Percentiles rank a stretch among this genome's conserved stretches.
phyloP scores from a whole-genome alignment of 2,797 vertebrate genomes.

The Notamacropus eugenii region DNA sequence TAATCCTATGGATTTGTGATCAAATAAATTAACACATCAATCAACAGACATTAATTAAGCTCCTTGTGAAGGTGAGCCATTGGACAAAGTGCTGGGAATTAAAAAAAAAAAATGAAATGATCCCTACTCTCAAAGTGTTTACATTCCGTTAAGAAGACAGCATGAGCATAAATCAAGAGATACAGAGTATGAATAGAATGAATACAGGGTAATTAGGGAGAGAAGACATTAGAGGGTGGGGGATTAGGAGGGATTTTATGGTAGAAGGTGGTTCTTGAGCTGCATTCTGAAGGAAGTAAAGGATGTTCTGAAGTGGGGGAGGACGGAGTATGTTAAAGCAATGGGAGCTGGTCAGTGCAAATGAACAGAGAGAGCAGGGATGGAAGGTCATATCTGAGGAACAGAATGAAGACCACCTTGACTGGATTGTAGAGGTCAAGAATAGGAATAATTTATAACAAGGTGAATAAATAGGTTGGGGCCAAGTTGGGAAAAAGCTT shows the following conservation, averaged over 20 bases:
- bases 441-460: neutral
- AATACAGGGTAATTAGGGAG: neutral
- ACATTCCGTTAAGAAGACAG: neutral
- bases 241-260: neutral
- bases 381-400: neutral
- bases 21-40: neutral
- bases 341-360: neutral
- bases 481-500: neutral
- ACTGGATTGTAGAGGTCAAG: neutral
- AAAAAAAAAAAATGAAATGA: neutral
- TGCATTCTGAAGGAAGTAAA: neutral
- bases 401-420: neutral
- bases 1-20: neutral
- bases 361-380: neutral
- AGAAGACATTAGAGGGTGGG: neutral
- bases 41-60: neutral
- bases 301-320: neutral
- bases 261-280: neutral
- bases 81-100: neutral
- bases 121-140: neutral
- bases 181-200: neutral
- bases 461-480: neutral
- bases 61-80: neutral
- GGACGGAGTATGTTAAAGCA: neutral
- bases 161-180: neutral